Conservation (phyloP, 1,140 invertebrate genomes). For the Papilio polyxenes region DNA sequence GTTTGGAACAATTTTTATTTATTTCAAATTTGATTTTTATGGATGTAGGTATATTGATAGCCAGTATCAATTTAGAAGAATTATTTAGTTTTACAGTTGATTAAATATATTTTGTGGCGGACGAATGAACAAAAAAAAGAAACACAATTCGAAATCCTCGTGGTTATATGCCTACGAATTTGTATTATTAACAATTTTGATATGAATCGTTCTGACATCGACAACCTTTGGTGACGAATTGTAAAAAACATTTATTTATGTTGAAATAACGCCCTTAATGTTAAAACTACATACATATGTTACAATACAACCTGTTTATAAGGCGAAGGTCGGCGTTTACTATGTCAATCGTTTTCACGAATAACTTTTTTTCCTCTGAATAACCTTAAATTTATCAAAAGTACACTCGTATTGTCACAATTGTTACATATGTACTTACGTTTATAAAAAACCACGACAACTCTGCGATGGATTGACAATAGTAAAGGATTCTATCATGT, state of each 20-base stretch:
- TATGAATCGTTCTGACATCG: constrained; percentile 18
- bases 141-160: too few relatives aligned
- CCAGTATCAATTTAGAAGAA: not conserved
- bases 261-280: constrained; percentile 22
- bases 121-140: too few relatives aligned
- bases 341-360: constrained; percentile 25
- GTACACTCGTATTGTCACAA: not conserved
- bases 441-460: too few relatives aligned
- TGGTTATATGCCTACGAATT: too few relatives aligned
- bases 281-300: constrained; percentile 11
- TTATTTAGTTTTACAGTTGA: not conserved
- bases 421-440: not conserved
- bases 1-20: not conserved
- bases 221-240: constrained; percentile 17
- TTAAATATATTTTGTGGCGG: too few relatives aligned
- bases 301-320: not conserved
- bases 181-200: not conserved
- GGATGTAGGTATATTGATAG: not conserved
- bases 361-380: constrained; percentile 25
- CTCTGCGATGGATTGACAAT: too few relatives aligned
- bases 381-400: constrained; percentile 27
- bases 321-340: constrained; percentile 12
- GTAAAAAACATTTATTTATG: constrained; percentile 22
- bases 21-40: not conserved
- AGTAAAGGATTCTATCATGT: too few relatives aligned